phyloP scores from a whole-genome alignment of 2,113 vertebrate species.

The Chrysochloris asiatica region DNA sequence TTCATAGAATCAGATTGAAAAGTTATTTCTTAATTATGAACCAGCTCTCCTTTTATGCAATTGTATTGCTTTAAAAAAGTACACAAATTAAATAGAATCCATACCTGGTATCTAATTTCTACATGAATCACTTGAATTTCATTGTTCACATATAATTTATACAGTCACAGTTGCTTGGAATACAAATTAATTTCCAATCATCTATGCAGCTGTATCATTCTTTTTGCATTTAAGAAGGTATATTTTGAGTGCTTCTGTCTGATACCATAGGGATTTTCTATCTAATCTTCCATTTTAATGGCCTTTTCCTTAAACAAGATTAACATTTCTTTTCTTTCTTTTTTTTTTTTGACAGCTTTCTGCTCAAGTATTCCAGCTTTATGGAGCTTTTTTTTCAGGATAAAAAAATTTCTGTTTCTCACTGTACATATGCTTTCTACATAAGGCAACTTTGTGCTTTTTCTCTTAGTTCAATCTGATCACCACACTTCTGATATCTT shows the following conservation, averaged over 20 bases:
- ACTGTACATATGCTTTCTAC: neutral
- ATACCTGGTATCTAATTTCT: constrained; percentile 49
- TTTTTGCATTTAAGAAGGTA: neutral
- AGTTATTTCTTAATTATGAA: constrained; percentile 31
- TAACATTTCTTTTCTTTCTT: constrained; percentile 14
- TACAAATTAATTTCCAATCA: constrained; percentile 48
- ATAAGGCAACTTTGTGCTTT: neutral
- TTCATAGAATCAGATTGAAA: neutral
- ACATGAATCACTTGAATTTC: constrained; percentile 58
- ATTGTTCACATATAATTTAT: constrained; percentile 44
- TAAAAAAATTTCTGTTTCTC: neutral
- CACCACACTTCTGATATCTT: neutral
- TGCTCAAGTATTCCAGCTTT: neutral
- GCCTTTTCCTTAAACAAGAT: neutral
- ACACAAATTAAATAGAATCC: constrained; percentile 57
- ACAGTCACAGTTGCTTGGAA: neutral
- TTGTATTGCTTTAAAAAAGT: neutral
- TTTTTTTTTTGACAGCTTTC: constrained; percentile 18
- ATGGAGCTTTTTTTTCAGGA: neutral
- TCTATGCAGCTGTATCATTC: neutral
- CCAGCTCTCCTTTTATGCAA: constrained; percentile 7
- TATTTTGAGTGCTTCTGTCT: neutral
- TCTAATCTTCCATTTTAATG: constrained; percentile 17
- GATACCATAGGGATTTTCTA: neutral
- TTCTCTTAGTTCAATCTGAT: constrained; percentile 8